Evolutionary conservation across 1,140 invertebrate species (phyloP).

Genomic region (Pogonognathellus flavescens): DNA sequence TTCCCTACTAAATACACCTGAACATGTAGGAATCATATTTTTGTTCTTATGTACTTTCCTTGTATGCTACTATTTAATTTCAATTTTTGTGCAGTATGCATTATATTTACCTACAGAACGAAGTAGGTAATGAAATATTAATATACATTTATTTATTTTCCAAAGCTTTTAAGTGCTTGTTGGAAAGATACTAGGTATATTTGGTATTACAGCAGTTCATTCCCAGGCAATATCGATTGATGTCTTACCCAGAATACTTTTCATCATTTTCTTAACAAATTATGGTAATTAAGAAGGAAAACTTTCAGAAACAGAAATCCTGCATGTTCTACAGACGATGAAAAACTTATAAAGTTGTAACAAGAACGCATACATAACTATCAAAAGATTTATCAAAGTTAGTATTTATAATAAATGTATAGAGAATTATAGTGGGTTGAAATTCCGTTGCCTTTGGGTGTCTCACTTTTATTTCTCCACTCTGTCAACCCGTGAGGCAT

Average conservation of each 20-base stretch:
- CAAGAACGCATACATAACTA: background rate
- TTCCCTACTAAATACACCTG: no score
- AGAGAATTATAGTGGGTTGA: background rate
- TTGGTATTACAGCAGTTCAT: no score
- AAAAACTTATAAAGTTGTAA: slow-evolving; percentile 44
- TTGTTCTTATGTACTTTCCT: no score
- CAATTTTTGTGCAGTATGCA: no score
- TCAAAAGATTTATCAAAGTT: background rate
- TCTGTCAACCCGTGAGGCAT: slow-evolving; percentile 4
- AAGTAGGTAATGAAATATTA: no score
- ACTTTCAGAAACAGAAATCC: slow-evolving; percentile 66
- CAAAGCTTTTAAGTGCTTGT: no score
- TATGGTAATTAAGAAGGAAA: slow-evolving; percentile 67
- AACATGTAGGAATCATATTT: no score
- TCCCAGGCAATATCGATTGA: slow-evolving; percentile 55
- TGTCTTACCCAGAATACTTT: slow-evolving; percentile 62
- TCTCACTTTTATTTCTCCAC: background rate
- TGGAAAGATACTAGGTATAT: no score
- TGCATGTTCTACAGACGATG: slow-evolving; percentile 23
- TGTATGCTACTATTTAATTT: no score
- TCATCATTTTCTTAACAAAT: slow-evolving; percentile 66
- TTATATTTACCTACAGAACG: no score
- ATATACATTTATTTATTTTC: no score
- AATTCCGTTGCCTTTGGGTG: slow-evolving; percentile 21
- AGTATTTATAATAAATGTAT: slow-evolving; percentile 7